Percentiles rank a stretch among this genome's conserved stretches.
These are phyloP conservation scores for Drosophila merina DNA, from an alignment of 2,888 invertebrate species.

Conservation along the genomic window DNA sequence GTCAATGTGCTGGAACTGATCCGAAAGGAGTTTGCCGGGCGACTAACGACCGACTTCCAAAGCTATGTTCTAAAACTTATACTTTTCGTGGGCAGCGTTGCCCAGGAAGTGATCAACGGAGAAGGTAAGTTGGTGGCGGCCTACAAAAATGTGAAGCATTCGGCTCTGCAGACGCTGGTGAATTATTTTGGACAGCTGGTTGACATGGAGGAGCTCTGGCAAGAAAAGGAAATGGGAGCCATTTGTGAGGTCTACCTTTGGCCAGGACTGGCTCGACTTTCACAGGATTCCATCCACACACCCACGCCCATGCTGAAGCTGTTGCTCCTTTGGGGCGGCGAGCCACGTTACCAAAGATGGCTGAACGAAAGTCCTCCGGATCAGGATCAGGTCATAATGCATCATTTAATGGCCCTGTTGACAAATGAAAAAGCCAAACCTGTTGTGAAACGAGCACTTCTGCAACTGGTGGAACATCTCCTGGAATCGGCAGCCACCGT, in stretches of 20 bases:
- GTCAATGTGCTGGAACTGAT: slow-evolving; percentile 90
- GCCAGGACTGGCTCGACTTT: slow-evolving; percentile 90
- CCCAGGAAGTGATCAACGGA: slow-evolving; percentile 85
- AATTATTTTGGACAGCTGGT: slow-evolving; percentile 93
- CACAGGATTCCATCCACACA: slow-evolving; percentile 91
- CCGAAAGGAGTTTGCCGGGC: slow-evolving; percentile 92
- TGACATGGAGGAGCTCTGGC: slow-evolving; percentile 86
- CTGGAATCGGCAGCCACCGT: slow-evolving; percentile 86
- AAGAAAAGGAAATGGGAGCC: slow-evolving; percentile 88
- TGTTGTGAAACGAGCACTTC: slow-evolving; percentile 87
- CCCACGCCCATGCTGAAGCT: slow-evolving; percentile 93
- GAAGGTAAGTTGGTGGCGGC: slow-evolving; percentile 86
- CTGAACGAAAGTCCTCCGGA: slow-evolving; percentile 85
- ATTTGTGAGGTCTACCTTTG: slow-evolving; percentile 92
- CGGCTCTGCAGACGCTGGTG: slow-evolving; percentile 87
- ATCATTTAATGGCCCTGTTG: slow-evolving; percentile 89
- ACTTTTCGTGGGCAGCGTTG: slow-evolving; percentile 88
- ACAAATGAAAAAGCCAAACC: slow-evolving; percentile 88
- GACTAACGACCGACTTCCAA: slow-evolving; percentile 88
- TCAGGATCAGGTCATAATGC: slow-evolving; percentile 86
- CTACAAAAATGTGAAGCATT: slow-evolving; percentile 88
- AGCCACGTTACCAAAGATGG: slow-evolving; percentile 90
- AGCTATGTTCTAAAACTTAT: slow-evolving; percentile 89
- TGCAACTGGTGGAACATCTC: slow-evolving; percentile 91
- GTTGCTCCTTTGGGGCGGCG: slow-evolving; percentile 91